A percentile compares a stretch with the other conserved stretches of the same genome.
These are phyloP conservation scores for Allophyes oxyacanthae DNA, from an alignment of 2,888 invertebrate genomes.

Conservation along the genomic window DNA sequence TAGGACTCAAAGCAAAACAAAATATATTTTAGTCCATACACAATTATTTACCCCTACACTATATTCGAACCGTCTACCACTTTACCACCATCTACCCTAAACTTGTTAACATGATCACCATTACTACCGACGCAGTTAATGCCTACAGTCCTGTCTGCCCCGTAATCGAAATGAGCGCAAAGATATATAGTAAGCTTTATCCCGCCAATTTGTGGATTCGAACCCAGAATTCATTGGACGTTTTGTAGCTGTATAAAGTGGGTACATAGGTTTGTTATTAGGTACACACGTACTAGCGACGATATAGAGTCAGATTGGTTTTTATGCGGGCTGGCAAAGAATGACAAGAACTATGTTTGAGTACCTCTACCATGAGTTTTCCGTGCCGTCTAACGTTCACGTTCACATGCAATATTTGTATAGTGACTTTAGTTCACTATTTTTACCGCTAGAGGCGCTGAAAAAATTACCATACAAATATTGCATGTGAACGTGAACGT, in stretches of 20 bases:
- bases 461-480: too few relatives aligned
- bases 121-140: slow-evolving; percentile 13
- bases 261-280: background rate
- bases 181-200: slow-evolving; percentile 45
- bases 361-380: too few relatives aligned
- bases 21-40: too few relatives aligned
- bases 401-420: too few relatives aligned
- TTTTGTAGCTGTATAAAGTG: slow-evolving; percentile 10
- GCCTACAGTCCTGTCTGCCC: slow-evolving; percentile 11
- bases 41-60: too few relatives aligned
- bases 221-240: slow-evolving; percentile 32
- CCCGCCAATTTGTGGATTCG: slow-evolving; percentile 37
- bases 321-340: background rate
- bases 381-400: too few relatives aligned
- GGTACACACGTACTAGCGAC: too few relatives aligned
- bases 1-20: too few relatives aligned
- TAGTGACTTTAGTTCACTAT: too few relatives aligned
- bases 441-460: too few relatives aligned
- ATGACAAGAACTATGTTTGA: background rate
- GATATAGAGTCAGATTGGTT: background rate
- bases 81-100: slow-evolving; percentile 1
- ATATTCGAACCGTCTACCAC: too few relatives aligned
- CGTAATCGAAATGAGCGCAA: slow-evolving; percentile 45
- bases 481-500: too few relatives aligned
- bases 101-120: slow-evolving; percentile 29